phyloP scores from a whole-genome alignment of 2,113 vertebrate genomes.

The Heterotis niloticus region DNA sequence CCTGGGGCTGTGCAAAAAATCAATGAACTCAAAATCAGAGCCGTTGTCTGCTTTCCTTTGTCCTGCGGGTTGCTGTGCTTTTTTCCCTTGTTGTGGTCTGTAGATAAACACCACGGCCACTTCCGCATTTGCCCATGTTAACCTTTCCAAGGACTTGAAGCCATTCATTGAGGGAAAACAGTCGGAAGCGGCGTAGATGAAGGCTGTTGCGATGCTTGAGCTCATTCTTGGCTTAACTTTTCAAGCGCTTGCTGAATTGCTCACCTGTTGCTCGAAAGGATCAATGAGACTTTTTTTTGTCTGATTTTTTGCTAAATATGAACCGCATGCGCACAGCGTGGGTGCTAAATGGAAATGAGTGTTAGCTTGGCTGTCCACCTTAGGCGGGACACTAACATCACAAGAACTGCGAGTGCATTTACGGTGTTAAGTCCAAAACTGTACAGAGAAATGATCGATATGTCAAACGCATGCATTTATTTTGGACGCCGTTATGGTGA shows the following conservation, averaged over 20 bases:
- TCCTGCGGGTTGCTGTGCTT: background rate
- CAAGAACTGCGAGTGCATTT: background rate
- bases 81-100: background rate
- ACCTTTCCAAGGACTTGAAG: background rate
- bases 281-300: too few species aligned
- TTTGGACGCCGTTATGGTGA: background rate
- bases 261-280: too few species aligned
- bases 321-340: background rate
- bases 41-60: background rate
- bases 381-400: background rate
- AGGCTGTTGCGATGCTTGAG: too few species aligned
- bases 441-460: too few species aligned
- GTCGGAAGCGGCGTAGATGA: too few species aligned
- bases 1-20: slow-evolving; percentile 82
- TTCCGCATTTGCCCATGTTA: background rate
- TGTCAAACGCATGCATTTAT: too few species aligned
- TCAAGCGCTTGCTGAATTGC: too few species aligned
- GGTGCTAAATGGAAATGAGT: background rate
- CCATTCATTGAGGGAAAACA: too few species aligned
- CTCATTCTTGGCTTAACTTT: too few species aligned
- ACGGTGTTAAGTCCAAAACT: background rate
- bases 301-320: background rate
- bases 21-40: slow-evolving; percentile 30
- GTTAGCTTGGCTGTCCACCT: background rate
- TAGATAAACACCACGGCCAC: background rate